Percentiles rank a stretch among this genome's conserved stretches.
These are phyloP conservation scores for Erethizon dorsatum DNA, from an alignment of 2,797 vertebrate genomes.

Conservation along the genomic window DNA sequence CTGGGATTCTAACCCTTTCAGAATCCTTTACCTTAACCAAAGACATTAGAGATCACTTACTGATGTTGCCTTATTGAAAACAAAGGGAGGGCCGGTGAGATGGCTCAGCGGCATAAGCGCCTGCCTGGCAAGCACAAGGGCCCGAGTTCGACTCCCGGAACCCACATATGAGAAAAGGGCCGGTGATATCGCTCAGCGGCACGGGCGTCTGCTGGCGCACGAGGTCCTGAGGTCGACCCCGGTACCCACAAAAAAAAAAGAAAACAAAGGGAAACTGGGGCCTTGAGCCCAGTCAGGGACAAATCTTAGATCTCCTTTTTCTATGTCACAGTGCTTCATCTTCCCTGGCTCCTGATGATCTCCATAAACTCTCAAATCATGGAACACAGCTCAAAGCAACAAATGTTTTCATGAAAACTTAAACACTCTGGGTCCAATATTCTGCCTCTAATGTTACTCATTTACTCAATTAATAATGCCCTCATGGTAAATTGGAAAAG, in stretches of 20 bases:
- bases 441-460: not conserved
- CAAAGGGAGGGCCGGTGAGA: not conserved
- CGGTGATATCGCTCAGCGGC: no score
- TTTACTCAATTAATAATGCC: not conserved
- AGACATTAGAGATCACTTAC: not conserved
- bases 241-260: no score
- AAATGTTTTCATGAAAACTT: not conserved
- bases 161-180: no score
- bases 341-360: not conserved
- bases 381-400: not conserved
- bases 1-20: not conserved
- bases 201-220: no score
- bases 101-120: no score
- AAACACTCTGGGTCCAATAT: not conserved
- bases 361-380: not conserved
- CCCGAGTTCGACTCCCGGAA: no score
- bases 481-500: not conserved
- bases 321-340: no score
- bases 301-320: not conserved
- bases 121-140: no score
- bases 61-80: not conserved
- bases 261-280: no score
- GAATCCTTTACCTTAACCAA: not conserved
- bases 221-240: no score
- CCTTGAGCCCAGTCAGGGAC: not conserved